Evolutionary conservation across 2,888 invertebrate species (phyloP), one percentile per base, ranked within the genome.

Genomic region (Uropetala carovei): DNA sequence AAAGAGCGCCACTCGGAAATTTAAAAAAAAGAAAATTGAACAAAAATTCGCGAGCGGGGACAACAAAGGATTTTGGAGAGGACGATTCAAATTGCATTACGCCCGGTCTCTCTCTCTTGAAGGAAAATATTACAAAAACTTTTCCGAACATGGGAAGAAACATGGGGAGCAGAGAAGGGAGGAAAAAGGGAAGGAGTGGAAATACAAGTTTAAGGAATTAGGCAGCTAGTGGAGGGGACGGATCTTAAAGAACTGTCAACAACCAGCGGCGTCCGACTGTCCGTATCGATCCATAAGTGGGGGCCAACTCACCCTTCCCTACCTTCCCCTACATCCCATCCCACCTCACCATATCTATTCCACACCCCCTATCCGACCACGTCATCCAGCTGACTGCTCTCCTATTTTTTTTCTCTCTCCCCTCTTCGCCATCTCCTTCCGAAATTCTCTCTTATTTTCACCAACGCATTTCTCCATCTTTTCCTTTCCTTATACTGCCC

Each of bases 171-270:
- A 58, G 13, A 14, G 22, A 85, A n/a, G 82, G 43, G 82, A 0
- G 18, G 14, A 82, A 30, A 82, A 11, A 43, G 18, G 82, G 43
- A 43, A n/a, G 57, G 83, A 83, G n/a, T n/a, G 83, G 57, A 30
- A 83, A 30, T 64, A 89, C 89, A 64, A 89, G 89, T 89, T 89
- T 89, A 89, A 89, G 89, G 43, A 89, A 89, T 89, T 89, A 89
- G 89, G 43, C 89, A 89, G 43, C 64, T 56, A 56, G 89, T 68
- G 64, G 43, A 89, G 30, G 89, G 56, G 89, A 64, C 10, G 30
- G 59, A 86, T 16, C 22, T 13, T 57, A 86, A 86, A 64, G 89
- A 43, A 64, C 89, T 89, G 89, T 89, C 89, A 89, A 89, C 89
- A 56, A 89, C 89, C 60, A 64, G n/a, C 89, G 89, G 89, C 89